phyloP scores from a whole-genome alignment of 2,113 vertebrate species.

The Pitta sordida region DNA sequence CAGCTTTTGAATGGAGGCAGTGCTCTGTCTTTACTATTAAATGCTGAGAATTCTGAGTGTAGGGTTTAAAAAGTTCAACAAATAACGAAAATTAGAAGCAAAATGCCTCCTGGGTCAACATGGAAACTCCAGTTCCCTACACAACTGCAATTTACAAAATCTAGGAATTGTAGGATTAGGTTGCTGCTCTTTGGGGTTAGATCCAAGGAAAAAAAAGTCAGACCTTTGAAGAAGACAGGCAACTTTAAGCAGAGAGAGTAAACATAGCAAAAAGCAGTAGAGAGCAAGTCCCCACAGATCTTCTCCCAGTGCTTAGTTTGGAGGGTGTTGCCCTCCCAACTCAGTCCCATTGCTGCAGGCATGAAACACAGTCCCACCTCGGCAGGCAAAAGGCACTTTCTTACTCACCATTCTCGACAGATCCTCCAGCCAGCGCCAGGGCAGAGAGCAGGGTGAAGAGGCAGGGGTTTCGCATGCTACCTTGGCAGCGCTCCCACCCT shows the following conservation, averaged over 20 bases:
- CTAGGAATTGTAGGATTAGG: background rate
- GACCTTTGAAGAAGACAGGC: background rate
- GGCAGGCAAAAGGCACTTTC: background rate
- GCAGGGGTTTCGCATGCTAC: constrained; percentile 50
- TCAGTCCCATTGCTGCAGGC: constrained; percentile 26
- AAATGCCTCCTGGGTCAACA: background rate
- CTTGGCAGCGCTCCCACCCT: constrained; percentile 27
- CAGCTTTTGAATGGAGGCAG: background rate
- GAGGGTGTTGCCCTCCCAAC: constrained; percentile 44
- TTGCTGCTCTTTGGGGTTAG: background rate
- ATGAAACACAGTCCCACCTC: background rate
- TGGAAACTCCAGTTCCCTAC: background rate
- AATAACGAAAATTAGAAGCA: background rate
- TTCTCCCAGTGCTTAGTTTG: background rate
- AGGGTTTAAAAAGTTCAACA: background rate
- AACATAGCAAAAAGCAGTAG: background rate
- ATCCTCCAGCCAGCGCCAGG: constrained; percentile 28
- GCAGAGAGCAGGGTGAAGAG: background rate
- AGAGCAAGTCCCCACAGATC: constrained; percentile 45
- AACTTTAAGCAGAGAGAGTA: background rate
- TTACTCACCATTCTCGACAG: constrained; percentile 70
- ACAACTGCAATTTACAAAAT: background rate
- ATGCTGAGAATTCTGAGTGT: background rate
- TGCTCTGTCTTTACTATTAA: constrained; percentile 21
- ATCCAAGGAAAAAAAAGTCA: background rate